Percentiles rank a stretch among this genome's conserved stretches.
phyloP scores from a whole-genome alignment of 2,113 vertebrate species.

The Semicossyphus pulcher region DNA sequence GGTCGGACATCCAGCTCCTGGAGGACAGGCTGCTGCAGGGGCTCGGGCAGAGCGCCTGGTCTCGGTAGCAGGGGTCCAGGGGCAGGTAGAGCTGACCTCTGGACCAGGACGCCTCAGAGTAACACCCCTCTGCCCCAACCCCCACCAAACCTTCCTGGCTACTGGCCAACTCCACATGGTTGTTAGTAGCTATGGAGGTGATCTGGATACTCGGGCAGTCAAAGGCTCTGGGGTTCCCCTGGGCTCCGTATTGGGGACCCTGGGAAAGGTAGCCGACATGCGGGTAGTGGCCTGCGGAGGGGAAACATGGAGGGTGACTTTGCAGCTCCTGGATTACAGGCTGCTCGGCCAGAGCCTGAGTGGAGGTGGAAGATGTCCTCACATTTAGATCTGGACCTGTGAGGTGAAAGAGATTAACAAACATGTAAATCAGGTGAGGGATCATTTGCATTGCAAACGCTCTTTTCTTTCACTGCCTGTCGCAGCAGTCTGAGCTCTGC shows the following conservation, averaged over 20 bases:
- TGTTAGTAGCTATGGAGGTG: slow-evolving; percentile 88
- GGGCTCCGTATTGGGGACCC: slow-evolving; percentile 82
- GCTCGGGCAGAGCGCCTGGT: slow-evolving; percentile 80
- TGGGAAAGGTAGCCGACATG: slow-evolving; percentile 78
- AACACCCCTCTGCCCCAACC: slow-evolving; percentile 53
- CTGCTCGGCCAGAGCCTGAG: slow-evolving; percentile 84
- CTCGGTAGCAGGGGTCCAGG: slow-evolving; percentile 90
- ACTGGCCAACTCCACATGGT: slow-evolving; percentile 53
- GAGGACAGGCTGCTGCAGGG: slow-evolving; percentile 85
- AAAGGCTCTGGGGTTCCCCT: slow-evolving; percentile 89
- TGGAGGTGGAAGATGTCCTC: slow-evolving; percentile 84
- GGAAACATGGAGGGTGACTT: slow-evolving; percentile 79
- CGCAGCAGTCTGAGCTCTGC: background rate
- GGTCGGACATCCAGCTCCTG: slow-evolving; percentile 84
- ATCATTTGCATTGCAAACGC: slow-evolving; percentile 54
- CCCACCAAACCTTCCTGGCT: slow-evolving; percentile 31
- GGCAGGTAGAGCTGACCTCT: slow-evolving; percentile 94
- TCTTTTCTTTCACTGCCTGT: background rate
- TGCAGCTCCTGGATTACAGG: slow-evolving; percentile 85
- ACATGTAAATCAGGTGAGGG: slow-evolving; percentile 23
- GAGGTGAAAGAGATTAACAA: slow-evolving; percentile 20
- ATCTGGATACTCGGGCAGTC: slow-evolving; percentile 98
- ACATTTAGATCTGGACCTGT: slow-evolving; percentile 89
- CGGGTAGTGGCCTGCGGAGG: slow-evolving; percentile 82
- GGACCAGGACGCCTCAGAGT: slow-evolving; percentile 52